Percentiles rank a stretch among this genome's conserved stretches.
phyloP scores from a whole-genome alignment of 2,797 vertebrate genomes.

The Coracias cyanogaster region DNA sequence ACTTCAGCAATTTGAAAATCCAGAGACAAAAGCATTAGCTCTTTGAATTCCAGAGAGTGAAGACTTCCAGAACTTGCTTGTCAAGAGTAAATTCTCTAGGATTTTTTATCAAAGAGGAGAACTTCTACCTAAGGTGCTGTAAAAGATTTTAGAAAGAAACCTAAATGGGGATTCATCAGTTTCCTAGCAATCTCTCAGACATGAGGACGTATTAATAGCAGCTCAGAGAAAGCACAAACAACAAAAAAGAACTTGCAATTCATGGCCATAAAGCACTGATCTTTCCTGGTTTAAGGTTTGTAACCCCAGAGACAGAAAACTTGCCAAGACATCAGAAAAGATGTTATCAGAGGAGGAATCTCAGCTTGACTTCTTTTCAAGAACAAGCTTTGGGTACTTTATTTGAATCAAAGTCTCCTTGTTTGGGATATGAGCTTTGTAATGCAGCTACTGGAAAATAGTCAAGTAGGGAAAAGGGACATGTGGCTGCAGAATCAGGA shows the following conservation, averaged over 20 bases:
- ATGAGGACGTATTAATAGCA: neutral
- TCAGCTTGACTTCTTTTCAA: constrained; percentile 40
- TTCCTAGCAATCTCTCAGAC: neutral
- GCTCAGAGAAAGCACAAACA: constrained; percentile 10
- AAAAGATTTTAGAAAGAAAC: constrained; percentile 12
- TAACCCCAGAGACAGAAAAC: neutral
- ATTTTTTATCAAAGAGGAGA: constrained; percentile 60
- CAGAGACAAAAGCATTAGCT: neutral
- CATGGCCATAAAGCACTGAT: constrained; percentile 1
- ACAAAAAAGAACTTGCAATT: neutral
- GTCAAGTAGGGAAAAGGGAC: constrained; percentile 9
- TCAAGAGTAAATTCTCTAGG: constrained; percentile 52
- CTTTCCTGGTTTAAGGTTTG: constrained; percentile 32
- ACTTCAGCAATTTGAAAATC: neutral
- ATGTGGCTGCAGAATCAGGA: neutral
- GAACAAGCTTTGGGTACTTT: neutral
- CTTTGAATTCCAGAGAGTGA: constrained; percentile 47
- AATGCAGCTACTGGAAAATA: constrained; percentile 37
- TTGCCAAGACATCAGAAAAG: constrained; percentile 24
- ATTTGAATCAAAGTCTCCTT: constrained; percentile 2
- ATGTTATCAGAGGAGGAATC: constrained; percentile 40
- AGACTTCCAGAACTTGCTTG: constrained; percentile 53
- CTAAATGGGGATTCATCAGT: neutral
- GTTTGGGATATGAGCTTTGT: neutral
- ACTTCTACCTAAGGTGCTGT: constrained; percentile 40